Evolutionary conservation across 2,797 vertebrate species (phyloP), one percentile per base, ranked within the genome.

Genomic region (Chanos chanos): DNA sequence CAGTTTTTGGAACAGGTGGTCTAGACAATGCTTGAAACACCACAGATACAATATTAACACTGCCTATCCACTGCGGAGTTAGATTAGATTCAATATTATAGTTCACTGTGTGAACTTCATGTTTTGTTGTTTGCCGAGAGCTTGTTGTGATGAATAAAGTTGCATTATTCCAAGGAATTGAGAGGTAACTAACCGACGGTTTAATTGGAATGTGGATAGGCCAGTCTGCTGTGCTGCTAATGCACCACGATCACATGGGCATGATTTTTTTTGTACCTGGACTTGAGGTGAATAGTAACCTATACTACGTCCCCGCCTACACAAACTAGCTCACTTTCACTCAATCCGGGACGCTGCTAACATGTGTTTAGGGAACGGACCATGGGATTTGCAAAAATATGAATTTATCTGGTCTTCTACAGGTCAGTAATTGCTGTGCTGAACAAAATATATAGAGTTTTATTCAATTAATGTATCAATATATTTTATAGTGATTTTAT

Each of bases 331-430:
- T 59, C 55, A 30, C 41, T 51, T 63, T 43, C 50, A 33, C 25
- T 27, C 49, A 40, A 37, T 48, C 36, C 45, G 19, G 10, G 33
- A 25, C 33, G 40, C 16, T n/a, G 64, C 48, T 74, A 75, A 68
- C 75, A 81, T 83, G 81, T 60, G 64, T 36, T 64, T 66, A 44
- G 60, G 67, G 71, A 4, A 81, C 80, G 77, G 81, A 77, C 75
- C 66, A 79, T 77, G 81, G 79, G 68, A 85, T 70, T 70, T 71
- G 66, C 77, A 70, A 81, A 74, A 87, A 81, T 66, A 88, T 88
- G 88, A 85, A 77, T 77, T 74, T 74, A 77, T 68, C 69, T 76
- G 64, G 66, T 82, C 76, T 82, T 21, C 75, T 89, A 64, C 83
- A 89, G 87, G 88, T 90, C 69, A 86, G 89, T 85, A 36, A 64